These are phyloP conservation scores for Taxidea taxus DNA, from an alignment of 2,113 vertebrate genomes.

Conservation along the genomic window DNA sequence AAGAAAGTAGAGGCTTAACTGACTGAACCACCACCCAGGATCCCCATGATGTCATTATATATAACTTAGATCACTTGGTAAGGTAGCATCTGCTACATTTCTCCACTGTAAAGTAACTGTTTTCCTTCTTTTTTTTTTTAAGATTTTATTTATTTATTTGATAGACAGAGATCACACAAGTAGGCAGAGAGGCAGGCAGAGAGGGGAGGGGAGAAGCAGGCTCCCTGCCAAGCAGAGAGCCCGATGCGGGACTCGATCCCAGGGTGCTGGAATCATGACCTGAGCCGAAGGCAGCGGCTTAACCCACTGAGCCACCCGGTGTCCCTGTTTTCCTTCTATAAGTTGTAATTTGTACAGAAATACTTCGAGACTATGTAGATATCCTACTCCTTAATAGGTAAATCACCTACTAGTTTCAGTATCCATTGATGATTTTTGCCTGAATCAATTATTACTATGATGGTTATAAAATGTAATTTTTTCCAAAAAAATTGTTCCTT, in stretches of 20 bases:
- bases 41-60: not conserved
- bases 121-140: no score
- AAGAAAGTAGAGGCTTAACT: not conserved
- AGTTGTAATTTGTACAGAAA: not conserved
- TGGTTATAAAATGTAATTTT: not conserved
- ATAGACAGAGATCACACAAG: no score
- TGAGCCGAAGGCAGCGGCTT: no score
- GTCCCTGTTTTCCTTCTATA: not conserved
- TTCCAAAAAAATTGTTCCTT: not conserved
- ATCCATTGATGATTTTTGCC: not conserved
- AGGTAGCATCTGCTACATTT: not conserved
- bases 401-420: not conserved
- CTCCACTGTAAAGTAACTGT: not conserved
- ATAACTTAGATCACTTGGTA: not conserved
- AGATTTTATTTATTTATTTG: no score
- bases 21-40: not conserved
- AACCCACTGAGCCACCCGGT: no score
- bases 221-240: no score
- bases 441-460: not conserved
- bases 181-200: no score
- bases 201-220: no score
- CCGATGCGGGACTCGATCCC: no score
- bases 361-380: not conserved
- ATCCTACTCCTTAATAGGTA: not conserved
- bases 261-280: no score